phyloP scores from a whole-genome alignment of 1,140 invertebrate species.

The Leptoteleia sp. region DNA sequence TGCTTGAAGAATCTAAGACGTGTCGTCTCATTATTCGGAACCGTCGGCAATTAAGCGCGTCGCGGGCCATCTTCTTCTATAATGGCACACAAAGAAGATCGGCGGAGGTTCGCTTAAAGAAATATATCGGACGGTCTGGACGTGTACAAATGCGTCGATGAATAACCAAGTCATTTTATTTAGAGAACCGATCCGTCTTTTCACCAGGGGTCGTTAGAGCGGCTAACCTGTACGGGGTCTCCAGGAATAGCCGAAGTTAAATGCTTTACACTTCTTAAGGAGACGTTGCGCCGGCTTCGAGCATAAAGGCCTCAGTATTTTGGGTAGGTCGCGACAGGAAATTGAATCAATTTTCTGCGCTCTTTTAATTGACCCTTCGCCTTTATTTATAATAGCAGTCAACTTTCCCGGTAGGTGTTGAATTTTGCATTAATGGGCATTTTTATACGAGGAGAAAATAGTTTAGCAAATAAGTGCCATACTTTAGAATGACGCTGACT shows the following conservation, averaged over 20 bases:
- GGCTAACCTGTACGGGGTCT: constrained; percentile 68
- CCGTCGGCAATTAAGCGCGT: no score
- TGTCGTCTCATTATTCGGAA: no score
- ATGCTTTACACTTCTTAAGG: constrained; percentile 68
- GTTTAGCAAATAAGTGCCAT: no score
- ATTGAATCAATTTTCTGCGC: constrained; percentile 34
- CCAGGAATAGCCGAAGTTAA: constrained; percentile 74
- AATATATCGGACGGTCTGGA: constrained; percentile 46
- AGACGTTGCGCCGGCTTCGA: constrained; percentile 55
- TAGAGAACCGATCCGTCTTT: constrained; percentile 80
- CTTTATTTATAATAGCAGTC: no score
- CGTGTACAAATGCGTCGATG: constrained; percentile 80
- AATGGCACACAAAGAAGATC: no score
- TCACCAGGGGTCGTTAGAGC: constrained; percentile 71
- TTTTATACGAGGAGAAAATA: no score
- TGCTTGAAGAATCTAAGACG: no score
- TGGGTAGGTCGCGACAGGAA: constrained; percentile 51
- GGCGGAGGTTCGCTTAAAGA: no score
- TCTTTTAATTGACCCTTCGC: background rate
- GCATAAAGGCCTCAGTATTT: constrained; percentile 60
- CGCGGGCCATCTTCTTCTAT: no score
- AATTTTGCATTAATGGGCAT: no score
- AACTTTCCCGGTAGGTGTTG: no score
- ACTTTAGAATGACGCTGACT: no score
- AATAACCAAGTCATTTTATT: constrained; percentile 81